phyloP scores from a whole-genome alignment of 2,797 vertebrate genomes.

The Pelochelys cantorii region DNA sequence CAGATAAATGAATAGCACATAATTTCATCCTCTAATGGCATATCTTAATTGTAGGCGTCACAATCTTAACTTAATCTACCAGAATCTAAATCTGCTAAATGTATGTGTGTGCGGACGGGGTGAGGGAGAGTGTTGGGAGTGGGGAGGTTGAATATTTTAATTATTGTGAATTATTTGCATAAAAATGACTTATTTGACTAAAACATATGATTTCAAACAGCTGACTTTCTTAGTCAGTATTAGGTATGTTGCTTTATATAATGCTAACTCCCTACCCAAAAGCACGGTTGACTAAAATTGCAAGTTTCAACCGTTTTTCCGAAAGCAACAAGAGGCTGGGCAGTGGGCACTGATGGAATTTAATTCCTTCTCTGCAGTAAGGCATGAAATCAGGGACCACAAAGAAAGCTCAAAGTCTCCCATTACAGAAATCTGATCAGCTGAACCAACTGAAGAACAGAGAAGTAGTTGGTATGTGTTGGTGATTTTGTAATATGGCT shows the following conservation, averaged over 20 bases:
- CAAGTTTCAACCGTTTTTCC: too few species aligned
- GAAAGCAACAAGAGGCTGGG: background rate
- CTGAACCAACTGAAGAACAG: background rate
- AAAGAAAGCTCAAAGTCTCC: background rate
- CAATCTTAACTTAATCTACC: background rate
- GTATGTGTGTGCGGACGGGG: background rate
- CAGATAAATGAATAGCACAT: background rate
- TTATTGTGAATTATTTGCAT: background rate
- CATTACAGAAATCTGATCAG: background rate
- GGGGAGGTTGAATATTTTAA: background rate
- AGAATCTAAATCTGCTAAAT: background rate
- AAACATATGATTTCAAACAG: background rate
- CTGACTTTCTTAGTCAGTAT: background rate
- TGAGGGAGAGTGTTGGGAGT: background rate
- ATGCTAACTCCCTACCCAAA: background rate
- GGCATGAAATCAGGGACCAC: background rate
- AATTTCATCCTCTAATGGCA: background rate
- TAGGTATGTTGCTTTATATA: background rate
- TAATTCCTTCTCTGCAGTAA: background rate
- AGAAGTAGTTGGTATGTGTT: background rate
- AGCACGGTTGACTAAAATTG: too few species aligned
- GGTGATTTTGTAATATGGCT: background rate
- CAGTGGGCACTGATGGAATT: background rate
- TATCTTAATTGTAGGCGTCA: background rate
- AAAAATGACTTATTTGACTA: background rate